phyloP scores from a whole-genome alignment of 2,888 invertebrate species.

The Drosophila planitibia region DNA sequence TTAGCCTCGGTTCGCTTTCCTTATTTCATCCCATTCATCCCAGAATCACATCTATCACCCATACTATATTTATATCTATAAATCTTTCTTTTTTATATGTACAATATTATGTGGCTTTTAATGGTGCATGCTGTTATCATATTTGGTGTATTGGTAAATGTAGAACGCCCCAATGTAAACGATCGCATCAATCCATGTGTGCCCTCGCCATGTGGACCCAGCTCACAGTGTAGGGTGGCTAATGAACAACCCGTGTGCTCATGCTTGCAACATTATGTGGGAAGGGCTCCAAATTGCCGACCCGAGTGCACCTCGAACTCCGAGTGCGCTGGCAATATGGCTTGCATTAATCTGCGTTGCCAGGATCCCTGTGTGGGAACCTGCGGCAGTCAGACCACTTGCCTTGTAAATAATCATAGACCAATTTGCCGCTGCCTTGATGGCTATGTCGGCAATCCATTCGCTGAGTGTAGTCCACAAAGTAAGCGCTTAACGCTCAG shows the following conservation, averaged over 20 bases:
- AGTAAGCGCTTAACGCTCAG: slow-evolving; percentile 85
- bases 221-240: slow-evolving; percentile 91
- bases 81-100: slow-evolving; percentile 65
- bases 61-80: slow-evolving; percentile 33
- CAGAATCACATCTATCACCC: slow-evolving; percentile 12
- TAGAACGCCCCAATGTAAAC: slow-evolving; percentile 80
- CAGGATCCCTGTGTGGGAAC: slow-evolving; percentile 93
- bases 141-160: slow-evolving; percentile 63
- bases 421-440: slow-evolving; percentile 93
- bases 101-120: slow-evolving; percentile 70
- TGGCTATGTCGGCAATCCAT: slow-evolving; percentile 94
- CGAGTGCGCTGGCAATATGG: slow-evolving; percentile 93
- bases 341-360: slow-evolving; percentile 93
- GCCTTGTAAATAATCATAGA: slow-evolving; percentile 93
- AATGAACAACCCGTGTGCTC: slow-evolving; percentile 93
- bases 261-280: slow-evolving; percentile 91
- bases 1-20: slow-evolving; percentile 8
- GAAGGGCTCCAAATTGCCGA: slow-evolving; percentile 93
- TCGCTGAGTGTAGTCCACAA: slow-evolving; percentile 89
- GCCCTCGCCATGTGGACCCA: slow-evolving; percentile 93
- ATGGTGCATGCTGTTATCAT: slow-evolving; percentile 71
- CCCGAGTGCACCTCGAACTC: slow-evolving; percentile 94
- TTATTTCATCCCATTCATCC: slow-evolving; percentile 36
- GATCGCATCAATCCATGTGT: slow-evolving; percentile 89
- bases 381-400: slow-evolving; percentile 92